Conservation (phyloP, 1,140 invertebrate genomes). For the Metopolophium dirhodum region DNA sequence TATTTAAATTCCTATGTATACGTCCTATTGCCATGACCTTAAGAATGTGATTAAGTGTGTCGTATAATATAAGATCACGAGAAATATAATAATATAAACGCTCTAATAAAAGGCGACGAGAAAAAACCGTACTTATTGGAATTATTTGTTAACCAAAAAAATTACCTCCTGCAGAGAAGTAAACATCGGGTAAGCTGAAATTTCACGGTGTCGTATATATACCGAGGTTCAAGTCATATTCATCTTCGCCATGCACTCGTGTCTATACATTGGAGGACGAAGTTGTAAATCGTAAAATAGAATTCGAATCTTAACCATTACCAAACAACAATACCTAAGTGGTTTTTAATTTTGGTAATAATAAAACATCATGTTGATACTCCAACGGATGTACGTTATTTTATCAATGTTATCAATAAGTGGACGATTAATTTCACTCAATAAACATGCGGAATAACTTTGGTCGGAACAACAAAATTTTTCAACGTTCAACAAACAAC, state of each 20-base stretch:
- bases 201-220: not conserved
- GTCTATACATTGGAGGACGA: not conserved
- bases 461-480: not conserved
- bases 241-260: not conserved
- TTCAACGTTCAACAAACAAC: not conserved
- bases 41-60: not conserved
- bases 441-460: not conserved
- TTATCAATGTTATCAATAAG: not conserved
- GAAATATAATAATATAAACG: not conserved
- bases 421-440: not conserved
- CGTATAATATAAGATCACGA: not conserved
- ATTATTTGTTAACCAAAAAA: conserved; percentile 21
- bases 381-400: not conserved
- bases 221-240: not conserved
- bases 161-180: conserved; percentile 33
- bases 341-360: not conserved
- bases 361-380: not conserved
- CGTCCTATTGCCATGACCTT: not conserved
- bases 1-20: not conserved
- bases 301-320: not conserved
- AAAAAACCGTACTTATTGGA: not conserved
- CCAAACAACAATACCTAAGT: not conserved
- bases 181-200: conserved; percentile 34
- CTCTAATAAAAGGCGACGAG: not conserved
- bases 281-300: conserved; percentile 16